Evolutionary conservation across 2,888 invertebrate genomes (phyloP).

Genomic region (Tribolium freemani): DNA sequence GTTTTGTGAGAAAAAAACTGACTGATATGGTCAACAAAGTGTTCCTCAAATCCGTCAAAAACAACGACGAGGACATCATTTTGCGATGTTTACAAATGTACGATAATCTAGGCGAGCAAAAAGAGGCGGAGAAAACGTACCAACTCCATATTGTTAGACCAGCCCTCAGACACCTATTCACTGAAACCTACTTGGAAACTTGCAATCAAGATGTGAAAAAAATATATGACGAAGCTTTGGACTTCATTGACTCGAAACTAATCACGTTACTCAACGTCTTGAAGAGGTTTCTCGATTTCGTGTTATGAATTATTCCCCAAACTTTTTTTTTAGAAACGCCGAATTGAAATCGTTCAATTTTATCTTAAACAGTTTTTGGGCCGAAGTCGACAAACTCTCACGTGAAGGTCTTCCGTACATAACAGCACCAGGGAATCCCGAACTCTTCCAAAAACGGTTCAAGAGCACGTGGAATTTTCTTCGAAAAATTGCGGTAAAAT

Average conservation of each 20-base stretch:
- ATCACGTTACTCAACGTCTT: constrained; percentile 68
- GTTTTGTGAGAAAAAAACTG: constrained; percentile 63
- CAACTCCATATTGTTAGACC: constrained; percentile 78
- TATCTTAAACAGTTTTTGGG: constrained; percentile 89
- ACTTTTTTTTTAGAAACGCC: constrained; percentile 45
- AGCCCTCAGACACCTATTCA: constrained; percentile 79
- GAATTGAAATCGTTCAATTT: constrained; percentile 79
- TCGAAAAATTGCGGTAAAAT: constrained; percentile 77
- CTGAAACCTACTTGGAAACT: constrained; percentile 72
- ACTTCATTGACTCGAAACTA: constrained; percentile 80
- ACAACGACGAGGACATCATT: constrained; percentile 71
- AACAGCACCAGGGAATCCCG: constrained; percentile 93
- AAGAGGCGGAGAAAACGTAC: constrained; percentile 80
- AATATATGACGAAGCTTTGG: constrained; percentile 80
- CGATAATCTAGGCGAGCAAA: constrained; percentile 75
- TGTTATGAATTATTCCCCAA: neutral
- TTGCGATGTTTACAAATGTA: constrained; percentile 72
- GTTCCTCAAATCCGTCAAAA: constrained; percentile 73
- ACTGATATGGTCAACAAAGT: constrained; percentile 59
- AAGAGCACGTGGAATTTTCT: constrained; percentile 84
- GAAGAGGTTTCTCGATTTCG: constrained; percentile 30
- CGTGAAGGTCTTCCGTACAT: constrained; percentile 86
- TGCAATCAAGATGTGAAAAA: constrained; percentile 77
- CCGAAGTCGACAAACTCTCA: constrained; percentile 85
- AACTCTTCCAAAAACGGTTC: constrained; percentile 88